These are phyloP conservation scores for Philereme transversata DNA, from an alignment of 2,888 invertebrate genomes.

Conservation along the genomic window DNA sequence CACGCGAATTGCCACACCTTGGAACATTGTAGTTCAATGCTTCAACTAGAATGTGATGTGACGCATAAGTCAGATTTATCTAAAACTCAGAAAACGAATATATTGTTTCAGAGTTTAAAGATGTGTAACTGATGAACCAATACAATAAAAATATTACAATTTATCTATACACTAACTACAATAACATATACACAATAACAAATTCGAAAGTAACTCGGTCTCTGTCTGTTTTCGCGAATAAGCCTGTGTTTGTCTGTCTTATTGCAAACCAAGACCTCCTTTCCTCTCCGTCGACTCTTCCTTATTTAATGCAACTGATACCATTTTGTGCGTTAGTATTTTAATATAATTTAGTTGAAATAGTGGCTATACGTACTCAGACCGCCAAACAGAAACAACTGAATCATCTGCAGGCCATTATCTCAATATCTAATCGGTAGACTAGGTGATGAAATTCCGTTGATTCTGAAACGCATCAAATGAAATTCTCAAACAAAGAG, in stretches of 20 bases:
- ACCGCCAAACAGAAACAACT: conserved; percentile 18
- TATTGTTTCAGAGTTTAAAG: not conserved
- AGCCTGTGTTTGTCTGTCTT: too few species aligned
- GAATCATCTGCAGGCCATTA: conserved; percentile 29
- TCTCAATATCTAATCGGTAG: conserved; percentile 45
- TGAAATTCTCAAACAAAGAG: conserved; percentile 67
- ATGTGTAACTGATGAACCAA: not conserved
- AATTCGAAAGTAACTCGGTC: too few species aligned
- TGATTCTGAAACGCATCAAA: conserved; percentile 66
- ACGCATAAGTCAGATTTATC: not conserved
- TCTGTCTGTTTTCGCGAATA: too few species aligned
- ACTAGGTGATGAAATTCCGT: conserved; percentile 68
- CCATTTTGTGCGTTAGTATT: too few species aligned
- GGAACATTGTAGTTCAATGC: not conserved
- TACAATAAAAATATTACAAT: conserved; percentile 7
- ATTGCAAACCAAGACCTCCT: too few species aligned
- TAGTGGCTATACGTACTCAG: conserved; percentile 23
- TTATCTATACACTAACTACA: not conserved
- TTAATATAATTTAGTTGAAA: conserved; percentile 12
- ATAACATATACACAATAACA: too few species aligned
- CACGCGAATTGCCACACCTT: conserved; percentile 3
- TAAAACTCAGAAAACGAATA: not conserved
- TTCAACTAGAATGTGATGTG: not conserved
- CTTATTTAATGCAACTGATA: too few species aligned
- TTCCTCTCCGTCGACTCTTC: too few species aligned